Conservation (phyloP, 1,140 invertebrate species). For the Zaprionus kolodkinae region DNA sequence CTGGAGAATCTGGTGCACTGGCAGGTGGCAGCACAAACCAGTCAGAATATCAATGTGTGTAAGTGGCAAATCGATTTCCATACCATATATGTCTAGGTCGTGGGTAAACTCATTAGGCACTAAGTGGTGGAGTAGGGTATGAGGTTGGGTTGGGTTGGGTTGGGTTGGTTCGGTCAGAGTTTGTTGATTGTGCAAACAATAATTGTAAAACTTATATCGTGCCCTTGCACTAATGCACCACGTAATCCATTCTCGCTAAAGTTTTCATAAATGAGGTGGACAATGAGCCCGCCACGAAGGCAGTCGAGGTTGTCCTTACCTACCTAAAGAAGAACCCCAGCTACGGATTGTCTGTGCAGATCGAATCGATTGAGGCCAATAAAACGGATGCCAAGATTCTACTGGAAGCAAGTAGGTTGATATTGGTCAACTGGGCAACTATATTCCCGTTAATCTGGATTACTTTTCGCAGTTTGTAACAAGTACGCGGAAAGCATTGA, state of each 20-base stretch:
- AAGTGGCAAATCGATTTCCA: conserved; percentile 60
- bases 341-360: conserved; percentile 87
- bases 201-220: conserved; percentile 35
- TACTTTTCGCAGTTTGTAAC: conserved; percentile 86
- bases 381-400: conserved; percentile 88
- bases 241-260: conserved; percentile 62
- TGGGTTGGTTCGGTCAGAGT: conserved; percentile 7
- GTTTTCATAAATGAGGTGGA: conserved; percentile 90
- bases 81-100: not conserved
- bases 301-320: conserved; percentile 88
- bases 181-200: conserved; percentile 22
- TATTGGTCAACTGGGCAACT: not conserved
- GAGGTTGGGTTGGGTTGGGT: conserved; percentile 9
- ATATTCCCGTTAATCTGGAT: not conserved
- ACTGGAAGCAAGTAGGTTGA: conserved; percentile 86
- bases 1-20: conserved; percentile 27
- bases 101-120: conserved; percentile 64
- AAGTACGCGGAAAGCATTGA: conserved; percentile 88
- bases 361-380: conserved; percentile 87
- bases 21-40: conserved; percentile 64
- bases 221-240: conserved; percentile 12
- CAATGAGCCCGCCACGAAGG: conserved; percentile 88
- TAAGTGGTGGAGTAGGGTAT: conserved; percentile 13
- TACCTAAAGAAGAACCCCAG: conserved; percentile 88
- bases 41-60: conserved; percentile 82